Evolutionary conservation across 2,113 vertebrate species (phyloP).

Genomic region (Rhinopithecus roxellana): DNA sequence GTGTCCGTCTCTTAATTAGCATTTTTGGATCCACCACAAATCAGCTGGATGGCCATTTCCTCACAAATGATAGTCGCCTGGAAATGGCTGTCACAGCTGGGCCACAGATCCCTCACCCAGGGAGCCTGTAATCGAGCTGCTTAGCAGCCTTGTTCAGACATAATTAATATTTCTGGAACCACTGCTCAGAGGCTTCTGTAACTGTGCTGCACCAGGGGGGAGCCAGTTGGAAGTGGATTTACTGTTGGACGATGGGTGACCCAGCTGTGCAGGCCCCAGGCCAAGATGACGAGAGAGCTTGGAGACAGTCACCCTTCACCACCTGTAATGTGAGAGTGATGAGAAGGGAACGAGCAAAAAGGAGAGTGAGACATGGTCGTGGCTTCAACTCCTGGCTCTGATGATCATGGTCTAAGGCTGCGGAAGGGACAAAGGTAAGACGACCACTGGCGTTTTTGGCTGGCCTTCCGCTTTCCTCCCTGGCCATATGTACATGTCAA

Average conservation of each 20-base stretch:
- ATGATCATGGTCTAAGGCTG: rapidly evolving
- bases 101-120: constrained; percentile 78
- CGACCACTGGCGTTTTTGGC: rapidly evolving
- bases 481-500: rapidly evolving
- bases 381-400: rapidly evolving
- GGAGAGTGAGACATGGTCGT: rapidly evolving
- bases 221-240: constrained; percentile 64
- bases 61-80: constrained; percentile 79
- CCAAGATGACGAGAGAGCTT: background rate
- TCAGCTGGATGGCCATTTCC: constrained; percentile 83
- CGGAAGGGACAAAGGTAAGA: background rate
- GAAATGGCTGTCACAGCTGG: constrained; percentile 85
- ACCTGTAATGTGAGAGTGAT: background rate
- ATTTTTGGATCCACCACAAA: constrained; percentile 81
- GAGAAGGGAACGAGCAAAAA: background rate
- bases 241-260: background rate
- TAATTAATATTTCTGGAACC: constrained; percentile 84
- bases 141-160: constrained; percentile 69
- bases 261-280: background rate
- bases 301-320: background rate
- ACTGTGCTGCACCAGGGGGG: background rate
- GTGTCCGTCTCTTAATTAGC: constrained; percentile 77
- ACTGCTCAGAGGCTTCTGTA: background rate
- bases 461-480: background rate
- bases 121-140: constrained; percentile 76